Percentiles rank a stretch among this genome's conserved stretches.
These are phyloP conservation scores for Parazoanthus atlanticus DNA, from an alignment of 92 coral and sea anemone genomes.

Conservation along the genomic window DNA sequence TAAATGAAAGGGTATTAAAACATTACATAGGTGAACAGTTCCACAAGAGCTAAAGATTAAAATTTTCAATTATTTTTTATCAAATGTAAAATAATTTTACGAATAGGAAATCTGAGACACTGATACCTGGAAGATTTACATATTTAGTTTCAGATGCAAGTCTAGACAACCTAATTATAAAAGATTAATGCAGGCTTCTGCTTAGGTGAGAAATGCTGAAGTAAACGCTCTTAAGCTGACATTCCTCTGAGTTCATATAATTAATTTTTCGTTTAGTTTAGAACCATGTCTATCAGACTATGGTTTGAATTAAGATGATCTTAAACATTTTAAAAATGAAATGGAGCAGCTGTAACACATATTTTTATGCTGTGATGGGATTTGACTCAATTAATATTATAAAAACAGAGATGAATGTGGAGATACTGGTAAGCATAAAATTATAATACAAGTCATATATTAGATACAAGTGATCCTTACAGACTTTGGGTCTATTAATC, in stretches of 20 bases:
- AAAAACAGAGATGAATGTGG: neutral
- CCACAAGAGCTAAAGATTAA: no score
- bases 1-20: neutral
- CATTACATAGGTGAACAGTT: neutral
- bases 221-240: neutral
- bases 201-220: neutral
- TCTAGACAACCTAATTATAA: constrained; percentile 8
- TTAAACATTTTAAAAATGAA: neutral
- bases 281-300: neutral
- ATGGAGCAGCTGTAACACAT: neutral
- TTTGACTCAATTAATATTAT: neutral
- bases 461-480: neutral
- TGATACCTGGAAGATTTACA: neutral
- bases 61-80: no score
- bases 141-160: constrained; percentile 5
- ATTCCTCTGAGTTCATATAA: neutral
- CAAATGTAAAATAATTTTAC: no score
- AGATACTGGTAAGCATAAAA: neutral
- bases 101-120: neutral
- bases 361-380: neutral
- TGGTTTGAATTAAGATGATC: no score
- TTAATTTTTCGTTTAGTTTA: neutral
- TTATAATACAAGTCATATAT: no score
- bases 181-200: neutral
- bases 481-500: neutral